Base-by-base conservation (phyloP, 2,888 invertebrate genomes). In the Alentia gelatinosa region DNA sequence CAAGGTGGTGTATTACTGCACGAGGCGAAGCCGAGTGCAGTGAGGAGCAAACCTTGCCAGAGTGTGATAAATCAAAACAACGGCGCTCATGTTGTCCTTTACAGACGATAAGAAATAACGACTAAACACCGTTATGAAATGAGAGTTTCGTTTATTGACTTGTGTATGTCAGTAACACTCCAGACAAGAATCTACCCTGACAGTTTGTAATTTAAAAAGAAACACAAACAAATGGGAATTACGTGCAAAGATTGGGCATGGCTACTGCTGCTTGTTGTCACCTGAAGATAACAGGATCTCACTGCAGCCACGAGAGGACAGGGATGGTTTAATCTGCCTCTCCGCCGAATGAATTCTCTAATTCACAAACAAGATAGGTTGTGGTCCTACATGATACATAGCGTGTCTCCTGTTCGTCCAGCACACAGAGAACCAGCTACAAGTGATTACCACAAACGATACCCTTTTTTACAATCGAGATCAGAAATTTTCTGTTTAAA, bases 91-190 rank as follows among this genome's bases (percentile, higher is more conserved):
- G n/a, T n/a, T n/a, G n/a, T n/a, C n/a, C n/a, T n/a, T n/a, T n/a
- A n/a, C n/a, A 19, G 26, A 63, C 63, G 30, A 68, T 12, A 68
- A 4, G 26, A 26, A 68, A 68, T 30, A 68, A 68, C 1, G 33
- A 68, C 26, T 12, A 30, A 4, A 68, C 68, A 68, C 1, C 30
- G 5, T 83, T 83, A 39, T 83, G 83, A 83, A 83, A 83, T 83
- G 83, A 83, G 86, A 79, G 79, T n/a, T 37, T 86, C 30, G 7
- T 86, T 86, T 47, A 86, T 86, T 86, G 86, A 86, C 86, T 35
- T 33, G 33, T 86, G 86, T 47, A 50, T 86, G 50, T 47, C 86
- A 86, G 86, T 86, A 86, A 5, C 50, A 86, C 79, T 79, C 37
- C 79, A 79, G 79, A 79, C 79, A 79, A 79, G 15, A 79, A 37